phyloP scores from a whole-genome alignment of 2,113 vertebrate genomes.

The Sisor rabdophorus region DNA sequence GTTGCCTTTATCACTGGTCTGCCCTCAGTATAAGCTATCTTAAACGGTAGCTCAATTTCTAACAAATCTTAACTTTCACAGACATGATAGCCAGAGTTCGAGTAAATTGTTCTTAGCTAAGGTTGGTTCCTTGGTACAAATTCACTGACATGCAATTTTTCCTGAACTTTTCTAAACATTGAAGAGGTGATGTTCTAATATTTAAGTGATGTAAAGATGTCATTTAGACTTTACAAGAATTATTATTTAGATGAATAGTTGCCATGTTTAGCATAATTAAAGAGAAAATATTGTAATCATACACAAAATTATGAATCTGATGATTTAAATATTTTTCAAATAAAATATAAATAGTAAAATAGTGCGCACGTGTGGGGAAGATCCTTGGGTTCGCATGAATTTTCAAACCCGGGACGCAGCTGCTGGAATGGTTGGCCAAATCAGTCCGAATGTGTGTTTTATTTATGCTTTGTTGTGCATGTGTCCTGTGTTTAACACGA shows the following conservation, averaged over 20 bases:
- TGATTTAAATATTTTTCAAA: too few species aligned
- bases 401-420: constrained; percentile 52
- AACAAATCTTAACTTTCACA: background rate
- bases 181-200: background rate
- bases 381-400: constrained; percentile 54
- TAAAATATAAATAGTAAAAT: constrained; percentile 37
- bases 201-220: background rate
- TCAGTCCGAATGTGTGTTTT: constrained; percentile 31
- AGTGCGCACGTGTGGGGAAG: constrained; percentile 34
- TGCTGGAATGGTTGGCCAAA: constrained; percentile 49
- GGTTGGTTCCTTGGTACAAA: background rate
- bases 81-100: background rate
- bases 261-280: too few species aligned
- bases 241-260: background rate
- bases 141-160: background rate
- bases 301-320: too few species aligned
- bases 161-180: background rate
- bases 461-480: constrained; percentile 48
- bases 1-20: too few species aligned
- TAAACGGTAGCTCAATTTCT: background rate
- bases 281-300: too few species aligned
- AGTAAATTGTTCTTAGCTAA: background rate
- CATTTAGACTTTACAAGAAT: background rate
- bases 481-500: background rate
- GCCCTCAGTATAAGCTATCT: too few species aligned